Base-by-base conservation (phyloP, 2,888 invertebrate species). In the Galeruca laticollis region DNA sequence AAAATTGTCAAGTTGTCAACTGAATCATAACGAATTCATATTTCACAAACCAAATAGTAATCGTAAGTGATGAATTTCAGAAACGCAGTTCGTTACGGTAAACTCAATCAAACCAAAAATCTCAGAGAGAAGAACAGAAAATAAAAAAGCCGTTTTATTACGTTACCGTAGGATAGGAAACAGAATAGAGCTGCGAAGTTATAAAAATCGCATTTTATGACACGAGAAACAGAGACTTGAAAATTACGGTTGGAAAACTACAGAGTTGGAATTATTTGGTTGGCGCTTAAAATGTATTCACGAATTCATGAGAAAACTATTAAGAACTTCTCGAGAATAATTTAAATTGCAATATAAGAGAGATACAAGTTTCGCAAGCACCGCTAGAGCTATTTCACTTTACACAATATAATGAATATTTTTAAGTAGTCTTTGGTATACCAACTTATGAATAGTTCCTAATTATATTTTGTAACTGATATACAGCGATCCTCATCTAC, bases 81-180 rank as follows among this genome's bases (percentile, higher is more conserved):
- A 8, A 47, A 40, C 11, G n/a, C n/a, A 4, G 4, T 40, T n/a
- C 40, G 43, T 15, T n/a, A 15, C 9, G 8, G 15, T 6, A 47
- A 47, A 47, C 43, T 15, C 8, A 26, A 26, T 26, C 26, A 51
- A 51, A 18, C 20, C 20, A 5, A 56, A 18, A 33, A 10, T 35
- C 4, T 5, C 8, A 10, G 15, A 15, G 9, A 35, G 33, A 10
- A 33, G 9, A 33, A 31, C 18, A 15, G 18, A 56, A 56, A 56
- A 56, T 56, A 56, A 35, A 13, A 35, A 56, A 31, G 33, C 18
- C 33, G 33, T 56, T 56, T 56, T 56, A 56, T 35, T 56, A 15
- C 6, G 33, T n/a, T 15, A 56, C 31, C 8, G 15, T 15, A n/a
- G n/a, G n/a, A 31, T 56, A 33, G 33, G 33, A 2, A 15, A 15